Conservation (phyloP, 2,797 vertebrate genomes). For the Enoplosus armatus region DNA sequence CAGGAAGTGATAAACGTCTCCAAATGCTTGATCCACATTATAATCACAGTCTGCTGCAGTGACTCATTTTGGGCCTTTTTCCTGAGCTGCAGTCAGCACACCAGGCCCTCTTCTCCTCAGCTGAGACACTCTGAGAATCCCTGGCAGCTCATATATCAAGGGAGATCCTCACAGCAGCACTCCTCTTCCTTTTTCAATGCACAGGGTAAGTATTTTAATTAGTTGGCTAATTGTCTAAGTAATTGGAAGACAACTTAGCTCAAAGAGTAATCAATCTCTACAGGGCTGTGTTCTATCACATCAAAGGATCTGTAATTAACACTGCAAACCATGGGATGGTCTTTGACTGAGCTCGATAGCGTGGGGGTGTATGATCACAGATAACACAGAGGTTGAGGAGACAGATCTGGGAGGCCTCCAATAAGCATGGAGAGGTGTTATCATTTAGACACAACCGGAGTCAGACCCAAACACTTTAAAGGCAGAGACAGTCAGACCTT, state of each 20-base stretch:
- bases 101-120: slow-evolving; percentile 73
- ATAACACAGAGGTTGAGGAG: slow-evolving; percentile 81
- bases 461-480: slow-evolving; percentile 58
- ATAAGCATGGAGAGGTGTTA: slow-evolving; percentile 76
- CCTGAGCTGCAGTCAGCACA: slow-evolving; percentile 60
- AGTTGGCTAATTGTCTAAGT: slow-evolving; percentile 99
- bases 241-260: slow-evolving; percentile 99
- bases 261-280: slow-evolving; percentile 99
- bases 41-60: slow-evolving; percentile 41
- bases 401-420: slow-evolving; percentile 76
- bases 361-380: slow-evolving; percentile 82
- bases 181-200: slow-evolving; percentile 95
- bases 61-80: slow-evolving; percentile 55
- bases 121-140: slow-evolving; percentile 82
- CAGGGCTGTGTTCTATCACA: slow-evolving; percentile 98
- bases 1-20: slow-evolving; percentile 61
- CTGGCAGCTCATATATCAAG: slow-evolving; percentile 93
- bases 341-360: slow-evolving; percentile 83
- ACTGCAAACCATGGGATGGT: slow-evolving; percentile 89
- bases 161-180: slow-evolving; percentile 86
- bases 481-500: slow-evolving; percentile 46
- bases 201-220: slow-evolving; percentile 99
- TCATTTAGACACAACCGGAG: slow-evolving; percentile 63
- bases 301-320: slow-evolving; percentile 99
- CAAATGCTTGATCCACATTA: slow-evolving; percentile 57